Evolutionary conservation across 1,140 invertebrate species (phyloP), one percentile per base, ranked within the genome.

Genomic region (Drosophila ambigua): DNA sequence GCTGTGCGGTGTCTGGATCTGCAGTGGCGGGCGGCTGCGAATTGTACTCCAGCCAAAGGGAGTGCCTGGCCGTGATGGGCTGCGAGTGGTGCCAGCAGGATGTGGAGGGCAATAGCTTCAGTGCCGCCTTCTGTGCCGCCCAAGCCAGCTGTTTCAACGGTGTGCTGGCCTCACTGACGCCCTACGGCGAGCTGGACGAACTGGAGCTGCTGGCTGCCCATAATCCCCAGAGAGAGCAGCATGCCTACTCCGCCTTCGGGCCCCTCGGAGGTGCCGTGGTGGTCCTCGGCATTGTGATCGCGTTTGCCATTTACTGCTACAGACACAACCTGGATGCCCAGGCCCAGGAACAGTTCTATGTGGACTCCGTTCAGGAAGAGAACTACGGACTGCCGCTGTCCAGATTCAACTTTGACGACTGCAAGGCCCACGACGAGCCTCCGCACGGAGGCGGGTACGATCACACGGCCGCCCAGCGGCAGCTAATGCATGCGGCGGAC

Each of bases 51-150:
- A 94, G 95, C 13, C 94, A 96, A 77, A 94, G 94, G 50, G 94
- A 95, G 45, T 98, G 98, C 92, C 92, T 98, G 41, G 97, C 97
- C 0, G 93, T 98, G 11, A 93, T 97, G 59, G 97, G 96, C 48
- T 98, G 98, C 92, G 96, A 98, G 84, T 98, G 98, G 98, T 98
- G 98, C 92, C 95, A 95, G 73, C 92, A 96, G 51, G 96, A 97
- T 79, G 93, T 94, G 11, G 96, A 97, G 84, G 96, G 95, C 16
- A 94, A 95, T 74, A 94, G 94, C 13, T 93, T 98, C 2, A 91
- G 93, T 1, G 91, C 93, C 2, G 95, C 97, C 0, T 98, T 96
- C 90, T 98, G 97, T 91, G 95, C 95, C 1, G 94, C 95, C 2
- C 95, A 97, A 74, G 94, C 95, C 2, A 93, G 95, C 20, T 98